A percentile compares a stretch with the other conserved stretches of the same genome.
Evolutionary conservation across 2,113 vertebrate genomes (phyloP).

Genomic region (Zosterops hypoxanthus): DNA sequence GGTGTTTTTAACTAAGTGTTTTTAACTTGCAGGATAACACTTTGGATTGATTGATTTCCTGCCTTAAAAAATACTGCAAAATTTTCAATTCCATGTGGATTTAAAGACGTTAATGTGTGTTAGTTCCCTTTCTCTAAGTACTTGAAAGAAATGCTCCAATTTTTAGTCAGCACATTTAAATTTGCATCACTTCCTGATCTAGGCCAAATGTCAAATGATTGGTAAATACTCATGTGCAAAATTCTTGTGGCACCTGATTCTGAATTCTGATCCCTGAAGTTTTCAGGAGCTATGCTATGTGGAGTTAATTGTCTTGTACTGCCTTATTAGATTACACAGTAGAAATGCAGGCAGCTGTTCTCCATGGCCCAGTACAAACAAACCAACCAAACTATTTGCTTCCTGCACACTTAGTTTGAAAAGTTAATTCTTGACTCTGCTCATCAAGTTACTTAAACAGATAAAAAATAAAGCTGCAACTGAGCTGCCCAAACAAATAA

Average conservation of each 20-base stretch:
- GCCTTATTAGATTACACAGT: not conserved
- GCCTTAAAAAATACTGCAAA: not conserved
- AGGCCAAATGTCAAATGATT: not conserved
- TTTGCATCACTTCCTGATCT: not conserved
- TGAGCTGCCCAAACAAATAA: not conserved
- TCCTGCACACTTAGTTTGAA: not conserved
- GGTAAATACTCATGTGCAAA: not conserved
- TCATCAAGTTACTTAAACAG: not conserved
- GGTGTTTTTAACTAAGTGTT: not conserved
- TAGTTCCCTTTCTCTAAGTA: not conserved
- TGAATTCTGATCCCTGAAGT: not conserved
- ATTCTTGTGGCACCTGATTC: not conserved
- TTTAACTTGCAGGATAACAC: not conserved
- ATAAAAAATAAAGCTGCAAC: not conserved
- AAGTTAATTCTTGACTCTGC: not conserved
- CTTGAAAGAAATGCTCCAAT: not conserved
- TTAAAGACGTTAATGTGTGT: not conserved
- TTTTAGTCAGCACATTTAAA: not conserved
- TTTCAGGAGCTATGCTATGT: not conserved
- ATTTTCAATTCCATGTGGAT: not conserved
- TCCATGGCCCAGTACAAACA: not conserved
- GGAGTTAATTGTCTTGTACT: not conserved
- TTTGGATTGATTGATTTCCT: not conserved
- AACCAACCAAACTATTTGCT: not conserved
- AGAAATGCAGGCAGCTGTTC: not conserved